These are phyloP conservation scores for Malachius bipustulatus DNA, from an alignment of 2,888 invertebrate species.

Conservation along the genomic window DNA sequence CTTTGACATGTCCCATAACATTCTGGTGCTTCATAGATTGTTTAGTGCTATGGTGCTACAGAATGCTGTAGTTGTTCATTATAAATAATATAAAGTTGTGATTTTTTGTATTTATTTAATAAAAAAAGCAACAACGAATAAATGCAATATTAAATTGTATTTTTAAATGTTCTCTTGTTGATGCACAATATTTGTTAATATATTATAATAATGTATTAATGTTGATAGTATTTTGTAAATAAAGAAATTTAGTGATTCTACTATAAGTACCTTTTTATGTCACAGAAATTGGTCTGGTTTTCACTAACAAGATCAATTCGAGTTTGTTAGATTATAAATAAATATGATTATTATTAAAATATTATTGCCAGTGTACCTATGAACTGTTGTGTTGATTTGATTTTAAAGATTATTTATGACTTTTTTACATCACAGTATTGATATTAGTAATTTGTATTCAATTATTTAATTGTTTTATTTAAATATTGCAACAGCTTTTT, in stretches of 20 bases:
- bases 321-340: too few species aligned
- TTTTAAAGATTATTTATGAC: constrained; percentile 21
- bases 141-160: too few species aligned
- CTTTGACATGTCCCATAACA: constrained; percentile 32
- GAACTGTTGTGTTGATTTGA: constrained; percentile 23
- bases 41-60: constrained; percentile 35
- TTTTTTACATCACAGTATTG: constrained; percentile 33
- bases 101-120: constrained; percentile 18
- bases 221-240: constrained; percentile 27
- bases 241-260: constrained; percentile 24
- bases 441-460: constrained; percentile 1
- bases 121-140: too few species aligned
- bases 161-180: too few species aligned
- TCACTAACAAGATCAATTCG: too few species aligned
- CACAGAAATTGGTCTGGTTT: too few species aligned
- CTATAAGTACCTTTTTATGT: constrained; percentile 28
- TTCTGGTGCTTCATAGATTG: constrained; percentile 36
- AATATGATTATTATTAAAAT: too few species aligned
- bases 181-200: too few species aligned
- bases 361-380: constrained; percentile 25
- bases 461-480: background rate
- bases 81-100: constrained; percentile 19
- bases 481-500: too few species aligned
- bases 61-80: too few species aligned
- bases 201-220: too few species aligned